Conservation (phyloP, 2,113 vertebrate genomes). For the Lagopus leucura region DNA sequence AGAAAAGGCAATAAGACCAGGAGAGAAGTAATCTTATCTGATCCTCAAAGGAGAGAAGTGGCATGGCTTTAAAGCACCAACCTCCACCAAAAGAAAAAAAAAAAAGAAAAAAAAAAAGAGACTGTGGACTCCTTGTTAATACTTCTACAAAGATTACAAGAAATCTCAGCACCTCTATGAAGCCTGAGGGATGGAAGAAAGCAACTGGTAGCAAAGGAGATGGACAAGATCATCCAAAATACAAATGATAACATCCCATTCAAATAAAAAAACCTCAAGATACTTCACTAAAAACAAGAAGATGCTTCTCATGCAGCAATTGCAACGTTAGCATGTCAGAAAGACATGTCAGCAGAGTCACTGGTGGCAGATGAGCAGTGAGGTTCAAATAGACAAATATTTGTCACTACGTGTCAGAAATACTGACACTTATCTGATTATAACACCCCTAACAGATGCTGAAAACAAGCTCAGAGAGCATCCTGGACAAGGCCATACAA, state of each 20-base stretch:
- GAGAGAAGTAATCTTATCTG: not conserved
- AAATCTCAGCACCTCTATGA: not conserved
- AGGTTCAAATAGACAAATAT: not conserved
- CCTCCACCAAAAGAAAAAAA: not conserved
- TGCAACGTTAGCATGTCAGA: not conserved
- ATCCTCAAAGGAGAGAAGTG: not conserved
- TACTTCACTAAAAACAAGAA: not conserved
- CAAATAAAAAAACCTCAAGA: not conserved
- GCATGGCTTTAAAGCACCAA: not conserved
- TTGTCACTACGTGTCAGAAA: not conserved
- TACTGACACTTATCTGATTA: not conserved
- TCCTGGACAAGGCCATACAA: not conserved
- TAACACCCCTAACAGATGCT: not conserved
- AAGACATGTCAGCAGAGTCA: not conserved
- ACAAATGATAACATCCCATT: not conserved
- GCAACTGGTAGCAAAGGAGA: not conserved
- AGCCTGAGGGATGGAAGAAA: not conserved
- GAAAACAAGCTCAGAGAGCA: not conserved
- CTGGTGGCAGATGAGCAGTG: not conserved
- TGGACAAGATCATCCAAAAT: not conserved
- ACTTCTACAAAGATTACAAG: not conserved
- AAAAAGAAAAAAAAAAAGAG: not conserved
- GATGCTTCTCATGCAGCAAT: not conserved
- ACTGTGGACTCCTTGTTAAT: not conserved
- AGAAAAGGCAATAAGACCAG: not conserved